phyloP scores from a whole-genome alignment of 2,113 vertebrate genomes.

The Martes martes region DNA sequence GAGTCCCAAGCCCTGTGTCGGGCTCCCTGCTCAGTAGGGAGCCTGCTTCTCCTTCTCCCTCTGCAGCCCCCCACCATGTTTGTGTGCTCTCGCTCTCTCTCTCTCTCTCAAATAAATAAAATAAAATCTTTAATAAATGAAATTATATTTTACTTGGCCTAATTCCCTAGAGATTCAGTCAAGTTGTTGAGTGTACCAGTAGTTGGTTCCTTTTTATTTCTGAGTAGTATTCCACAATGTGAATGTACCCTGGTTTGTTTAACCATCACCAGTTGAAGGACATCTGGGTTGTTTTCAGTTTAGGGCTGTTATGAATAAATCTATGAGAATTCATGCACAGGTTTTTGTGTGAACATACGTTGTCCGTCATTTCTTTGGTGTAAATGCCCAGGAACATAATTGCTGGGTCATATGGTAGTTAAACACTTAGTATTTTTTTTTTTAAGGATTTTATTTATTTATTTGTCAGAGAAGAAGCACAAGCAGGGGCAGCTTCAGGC shows the following conservation, averaged over 20 bases:
- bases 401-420: background rate
- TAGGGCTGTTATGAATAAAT: background rate
- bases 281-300: background rate
- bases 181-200: background rate
- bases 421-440: background rate
- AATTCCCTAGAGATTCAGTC: background rate
- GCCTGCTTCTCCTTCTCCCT: background rate
- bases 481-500: too few relatives aligned
- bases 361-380: background rate
- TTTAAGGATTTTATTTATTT: too few relatives aligned
- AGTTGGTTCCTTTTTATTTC: background rate
- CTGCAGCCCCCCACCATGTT: background rate
- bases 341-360: background rate
- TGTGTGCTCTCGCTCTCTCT: background rate
- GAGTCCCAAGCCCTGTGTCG: too few relatives aligned
- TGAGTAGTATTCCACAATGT: background rate
- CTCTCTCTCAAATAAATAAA: background rate
- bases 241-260: slow-evolving; percentile 11
- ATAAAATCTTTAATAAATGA: background rate
- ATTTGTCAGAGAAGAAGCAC: too few relatives aligned
- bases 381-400: background rate
- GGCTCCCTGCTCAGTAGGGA: background rate
- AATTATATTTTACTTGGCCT: background rate
- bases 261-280: background rate
- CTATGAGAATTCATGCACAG: background rate